Evolutionary conservation across 2,797 vertebrate genomes (phyloP), one percentile per base, ranked within the genome.

Genomic region (Pipistrellus pipistrellus): DNA sequence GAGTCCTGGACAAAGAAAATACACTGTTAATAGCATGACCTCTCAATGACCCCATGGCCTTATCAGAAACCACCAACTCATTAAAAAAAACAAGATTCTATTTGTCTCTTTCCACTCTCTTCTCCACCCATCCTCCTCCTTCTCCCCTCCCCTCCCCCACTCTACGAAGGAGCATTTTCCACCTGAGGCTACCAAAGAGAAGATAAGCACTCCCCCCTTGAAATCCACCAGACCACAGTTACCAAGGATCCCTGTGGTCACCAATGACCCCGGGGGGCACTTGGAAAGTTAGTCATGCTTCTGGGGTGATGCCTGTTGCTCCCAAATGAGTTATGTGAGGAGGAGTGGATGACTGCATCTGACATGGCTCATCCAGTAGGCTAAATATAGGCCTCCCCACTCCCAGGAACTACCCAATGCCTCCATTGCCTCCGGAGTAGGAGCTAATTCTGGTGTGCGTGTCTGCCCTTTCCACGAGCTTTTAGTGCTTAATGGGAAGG

Each of bases 371-470:
- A 75, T 59, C 4, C 2, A 32, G 41, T 59, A 53, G 27, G 35
- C 94, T 96, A 86, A 95, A 96, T 88, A 90, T n/a, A 92, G 93
- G 76, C 84, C 66, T 68, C 92, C 93, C 51, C 25, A 4, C 51
- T 41, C 59, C 73, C 51, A 20, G 72, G 51, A 85, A 64, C 48
- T 78, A 46, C 75, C 71, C 18, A 5, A 35, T 4, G 35, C 80
- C 80, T 69, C 30, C 5, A 11, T 30, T 4, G 44, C 80, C 78
- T 69, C 30, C 2, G 0, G 0, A 27, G 41, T 44, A 48, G 84
- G 44, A 62, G 75, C 91, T 30, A 41, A 44, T n/a, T 59, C 41
- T 3, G 6, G 55, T 48, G 66, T 32, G 73, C 0, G 0, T 10
- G 44, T 84, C 88, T 85, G 83, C 77, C 94, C 87, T 97, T 84